A percentile compares a stretch with the other conserved stretches of the same genome.
Conservation (phyloP, 2,113 vertebrate genomes). For the Pipa parva region DNA sequence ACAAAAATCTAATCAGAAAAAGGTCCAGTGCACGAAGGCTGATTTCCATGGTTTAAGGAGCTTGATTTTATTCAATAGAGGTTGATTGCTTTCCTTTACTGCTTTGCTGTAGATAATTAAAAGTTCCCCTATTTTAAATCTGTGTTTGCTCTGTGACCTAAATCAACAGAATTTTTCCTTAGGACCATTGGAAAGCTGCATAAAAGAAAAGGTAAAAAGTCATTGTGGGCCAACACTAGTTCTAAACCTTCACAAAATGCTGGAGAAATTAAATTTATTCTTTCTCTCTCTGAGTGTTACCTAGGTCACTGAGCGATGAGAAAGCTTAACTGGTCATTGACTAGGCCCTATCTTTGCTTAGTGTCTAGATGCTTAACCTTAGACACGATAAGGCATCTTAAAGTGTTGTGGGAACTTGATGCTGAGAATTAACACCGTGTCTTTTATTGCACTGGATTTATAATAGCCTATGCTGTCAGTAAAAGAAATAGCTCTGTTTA, state of each 20-base stretch:
- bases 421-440: constrained; percentile 66
- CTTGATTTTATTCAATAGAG: constrained; percentile 65
- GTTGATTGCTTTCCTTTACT: constrained; percentile 76
- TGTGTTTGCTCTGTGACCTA: constrained; percentile 83
- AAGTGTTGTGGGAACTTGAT: constrained; percentile 74
- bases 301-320: constrained; percentile 83
- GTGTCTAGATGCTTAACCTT: constrained; percentile 82
- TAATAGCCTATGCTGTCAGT: constrained; percentile 71
- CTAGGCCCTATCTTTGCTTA: constrained; percentile 77
- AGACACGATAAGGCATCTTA: constrained; percentile 69
- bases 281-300: constrained; percentile 78
- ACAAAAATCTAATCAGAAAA: not conserved
- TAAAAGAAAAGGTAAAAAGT: constrained; percentile 74
- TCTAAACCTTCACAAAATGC: constrained; percentile 85
- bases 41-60: constrained; percentile 64
- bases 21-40: not conserved
- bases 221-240: constrained; percentile 75
- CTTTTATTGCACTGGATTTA: constrained; percentile 70
- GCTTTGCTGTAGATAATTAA: constrained; percentile 77
- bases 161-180: constrained; percentile 76
- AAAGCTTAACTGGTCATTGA: constrained; percentile 76
- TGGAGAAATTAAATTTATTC: constrained; percentile 87
- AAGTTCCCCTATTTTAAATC: constrained; percentile 79
- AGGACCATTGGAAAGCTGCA: constrained; percentile 61
- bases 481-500: constrained; percentile 74